Evolutionary conservation across 2,113 vertebrate species (phyloP).

Genomic region (Zapornia atra): DNA sequence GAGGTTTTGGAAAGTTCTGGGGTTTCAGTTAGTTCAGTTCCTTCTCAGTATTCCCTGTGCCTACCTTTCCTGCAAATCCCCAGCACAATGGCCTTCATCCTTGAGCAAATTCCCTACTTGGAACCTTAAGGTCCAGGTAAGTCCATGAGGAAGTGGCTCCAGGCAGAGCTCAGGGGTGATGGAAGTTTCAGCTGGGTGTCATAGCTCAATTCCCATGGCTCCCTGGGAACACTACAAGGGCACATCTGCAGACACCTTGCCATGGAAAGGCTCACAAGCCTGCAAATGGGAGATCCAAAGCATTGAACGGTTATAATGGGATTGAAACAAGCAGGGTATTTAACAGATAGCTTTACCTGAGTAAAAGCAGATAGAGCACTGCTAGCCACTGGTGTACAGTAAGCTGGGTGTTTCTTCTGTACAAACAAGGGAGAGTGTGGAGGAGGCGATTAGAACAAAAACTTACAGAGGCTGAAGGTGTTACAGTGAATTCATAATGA

Average conservation of each 20-base stretch:
- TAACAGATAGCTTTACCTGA: not conserved
- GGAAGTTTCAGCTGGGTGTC: not conserved
- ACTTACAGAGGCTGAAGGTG: not conserved
- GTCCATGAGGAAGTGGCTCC: conserved; percentile 51
- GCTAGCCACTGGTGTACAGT: not conserved
- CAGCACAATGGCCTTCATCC: rapidly evolving
- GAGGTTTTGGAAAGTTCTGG: not conserved
- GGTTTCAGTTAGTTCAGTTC: not conserved
- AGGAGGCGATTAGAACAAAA: not conserved
- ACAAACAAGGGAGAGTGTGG: not conserved
- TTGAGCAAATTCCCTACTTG: not conserved
- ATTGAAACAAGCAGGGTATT: not conserved
- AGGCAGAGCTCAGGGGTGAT: conserved; percentile 1
- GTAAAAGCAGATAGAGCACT: not conserved
- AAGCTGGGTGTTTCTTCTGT: not conserved
- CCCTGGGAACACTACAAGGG: not conserved
- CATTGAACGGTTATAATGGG: not conserved
- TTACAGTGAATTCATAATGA: not conserved
- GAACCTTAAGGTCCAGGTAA: not conserved
- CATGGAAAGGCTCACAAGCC: conserved; percentile 43
- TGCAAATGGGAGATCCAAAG: not conserved
- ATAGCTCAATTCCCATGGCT: not conserved
- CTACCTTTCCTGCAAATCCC: not conserved
- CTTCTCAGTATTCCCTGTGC: not conserved
- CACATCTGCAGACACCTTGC: conserved; percentile 72